Percentiles rank a stretch among this genome's conserved stretches.
Conservation (phyloP, 2,797 vertebrate species). For the Muscicapa comitata region DNA sequence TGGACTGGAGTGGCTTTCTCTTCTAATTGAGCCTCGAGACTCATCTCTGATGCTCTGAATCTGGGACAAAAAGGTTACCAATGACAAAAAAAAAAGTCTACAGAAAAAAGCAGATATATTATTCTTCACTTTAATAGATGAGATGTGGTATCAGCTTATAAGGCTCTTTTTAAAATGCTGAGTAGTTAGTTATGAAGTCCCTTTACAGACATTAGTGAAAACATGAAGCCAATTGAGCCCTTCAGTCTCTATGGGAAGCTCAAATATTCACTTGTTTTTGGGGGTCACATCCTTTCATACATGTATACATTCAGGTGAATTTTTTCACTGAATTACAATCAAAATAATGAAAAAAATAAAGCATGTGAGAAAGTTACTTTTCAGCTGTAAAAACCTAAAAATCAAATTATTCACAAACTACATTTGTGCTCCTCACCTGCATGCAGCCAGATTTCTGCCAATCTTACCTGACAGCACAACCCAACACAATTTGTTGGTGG, state of each 20-base stretch:
- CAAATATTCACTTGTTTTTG: not conserved
- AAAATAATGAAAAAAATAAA: not conserved
- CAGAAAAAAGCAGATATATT: not conserved
- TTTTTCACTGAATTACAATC: not conserved
- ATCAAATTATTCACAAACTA: not conserved
- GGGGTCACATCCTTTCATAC: not conserved
- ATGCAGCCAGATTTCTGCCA: not conserved
- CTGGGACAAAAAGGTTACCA: conserved; percentile 73
- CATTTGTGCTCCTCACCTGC: not conserved
- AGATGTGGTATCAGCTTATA: not conserved
- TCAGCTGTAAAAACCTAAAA: not conserved
- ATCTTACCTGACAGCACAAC: not conserved
- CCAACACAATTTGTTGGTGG: not conserved
- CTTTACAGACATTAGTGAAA: not conserved
- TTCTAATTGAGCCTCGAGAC: conserved; percentile 87
- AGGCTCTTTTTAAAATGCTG: not conserved
- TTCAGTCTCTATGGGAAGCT: not conserved
- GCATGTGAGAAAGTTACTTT: not conserved
- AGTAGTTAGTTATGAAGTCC: not conserved
- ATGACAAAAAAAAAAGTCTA: conserved; percentile 28
- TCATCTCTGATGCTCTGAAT: conserved; percentile 93
- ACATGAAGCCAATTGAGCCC: not conserved
- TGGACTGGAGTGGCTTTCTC: conserved; percentile 79
- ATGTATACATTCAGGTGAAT: not conserved
- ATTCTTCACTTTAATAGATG: not conserved